Percentiles rank a stretch among this genome's conserved stretches.
phyloP scores from a whole-genome alignment of 2,797 vertebrate genomes.

The Sebastes umbrosus region DNA sequence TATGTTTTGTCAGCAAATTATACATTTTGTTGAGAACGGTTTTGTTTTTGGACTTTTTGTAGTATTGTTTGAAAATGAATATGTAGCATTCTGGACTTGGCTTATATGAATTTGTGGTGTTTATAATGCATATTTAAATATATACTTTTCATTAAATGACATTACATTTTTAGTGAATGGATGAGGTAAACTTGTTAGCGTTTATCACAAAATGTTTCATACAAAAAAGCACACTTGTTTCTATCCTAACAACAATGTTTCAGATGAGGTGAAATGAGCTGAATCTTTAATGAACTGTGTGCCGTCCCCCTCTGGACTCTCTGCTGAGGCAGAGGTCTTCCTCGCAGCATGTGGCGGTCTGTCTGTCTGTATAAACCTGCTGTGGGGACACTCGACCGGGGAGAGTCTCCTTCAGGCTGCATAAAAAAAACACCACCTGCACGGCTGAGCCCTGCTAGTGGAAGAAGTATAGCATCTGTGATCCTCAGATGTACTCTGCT shows the following conservation, averaged over 20 bases:
- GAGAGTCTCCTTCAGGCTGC: conserved; percentile 23
- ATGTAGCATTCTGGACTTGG: background rate
- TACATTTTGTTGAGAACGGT: background rate
- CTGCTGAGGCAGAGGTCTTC: conserved; percentile 23
- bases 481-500: conserved; percentile 31
- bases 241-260: background rate
- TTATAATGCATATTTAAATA: background rate
- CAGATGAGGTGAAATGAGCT: conserved; percentile 6
- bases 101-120: background rate
- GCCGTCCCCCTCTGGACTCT: background rate
- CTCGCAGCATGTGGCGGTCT: conserved; percentile 14
- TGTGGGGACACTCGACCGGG: conserved; percentile 1
- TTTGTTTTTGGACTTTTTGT: background rate
- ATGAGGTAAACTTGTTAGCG: background rate
- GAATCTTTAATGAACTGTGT: conserved; percentile 18
- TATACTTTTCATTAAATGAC: background rate
- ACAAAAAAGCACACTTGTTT: background rate
- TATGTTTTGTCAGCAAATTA: background rate
- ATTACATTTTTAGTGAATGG: background rate
- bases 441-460: conserved; percentile 38
- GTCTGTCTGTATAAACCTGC: conserved; percentile 14
- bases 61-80: background rate
- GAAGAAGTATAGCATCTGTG: conserved; percentile 37
- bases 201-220: background rate
- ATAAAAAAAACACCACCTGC: conserved; percentile 19